Evolutionary conservation across 2,888 invertebrate genomes (phyloP).

Genomic region (Cinara cedri): DNA sequence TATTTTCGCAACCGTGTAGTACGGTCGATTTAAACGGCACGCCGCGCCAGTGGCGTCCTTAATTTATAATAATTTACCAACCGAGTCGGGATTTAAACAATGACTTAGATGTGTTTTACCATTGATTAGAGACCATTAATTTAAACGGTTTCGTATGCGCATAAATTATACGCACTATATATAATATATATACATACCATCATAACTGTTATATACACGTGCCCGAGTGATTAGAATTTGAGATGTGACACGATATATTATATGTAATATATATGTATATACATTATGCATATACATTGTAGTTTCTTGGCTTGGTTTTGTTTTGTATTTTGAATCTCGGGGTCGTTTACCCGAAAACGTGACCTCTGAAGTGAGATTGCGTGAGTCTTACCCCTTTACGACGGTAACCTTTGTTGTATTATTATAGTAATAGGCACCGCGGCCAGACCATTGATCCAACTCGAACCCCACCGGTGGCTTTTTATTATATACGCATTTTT

Average conservation of each 20-base stretch:
- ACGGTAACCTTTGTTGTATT: conserved; percentile 33
- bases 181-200: no score
- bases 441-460: conserved; percentile 35
- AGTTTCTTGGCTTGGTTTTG: neutral
- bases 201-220: no score
- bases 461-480: conserved; percentile 23
- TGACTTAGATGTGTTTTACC: neutral
- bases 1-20: no score
- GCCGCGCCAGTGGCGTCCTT: no score
- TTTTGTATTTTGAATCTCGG: neutral
- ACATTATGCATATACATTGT: no score
- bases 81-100: neutral
- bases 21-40: no score
- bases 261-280: no score
- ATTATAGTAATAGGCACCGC: neutral
- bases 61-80: no score
- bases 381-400: conserved; percentile 38
- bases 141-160: neutral
- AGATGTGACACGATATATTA: neutral
- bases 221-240: neutral
- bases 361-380: conserved; percentile 43
- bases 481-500: conserved; percentile 15
- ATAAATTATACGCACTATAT: no score
- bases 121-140: neutral
- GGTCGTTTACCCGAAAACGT: conserved; percentile 34